Conservation (phyloP, 2,797 vertebrate species). For the Tolypeutes matacus region DNA sequence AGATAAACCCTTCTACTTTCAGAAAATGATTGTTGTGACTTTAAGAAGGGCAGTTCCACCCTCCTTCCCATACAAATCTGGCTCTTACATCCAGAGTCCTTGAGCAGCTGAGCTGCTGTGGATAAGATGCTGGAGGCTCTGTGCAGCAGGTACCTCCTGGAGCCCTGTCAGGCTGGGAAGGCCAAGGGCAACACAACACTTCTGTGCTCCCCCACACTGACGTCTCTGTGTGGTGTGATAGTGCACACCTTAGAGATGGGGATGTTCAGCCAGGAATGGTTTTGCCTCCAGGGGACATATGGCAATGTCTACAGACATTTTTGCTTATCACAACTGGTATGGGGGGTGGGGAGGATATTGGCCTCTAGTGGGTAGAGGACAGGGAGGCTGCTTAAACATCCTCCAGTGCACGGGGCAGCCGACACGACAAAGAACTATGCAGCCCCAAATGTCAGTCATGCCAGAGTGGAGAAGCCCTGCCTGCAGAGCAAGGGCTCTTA, state of each 20-base stretch:
- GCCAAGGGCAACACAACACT: neutral
- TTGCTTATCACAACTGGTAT: neutral
- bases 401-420: neutral
- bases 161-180: neutral
- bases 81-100: neutral
- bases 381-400: neutral
- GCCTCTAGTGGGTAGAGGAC: neutral
- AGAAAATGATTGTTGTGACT: constrained; percentile 27
- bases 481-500: too few relatives aligned
- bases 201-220: neutral
- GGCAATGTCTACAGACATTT: neutral
- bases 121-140: neutral
- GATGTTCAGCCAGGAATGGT: neutral
- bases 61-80: neutral
- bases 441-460: neutral
- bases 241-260: neutral
- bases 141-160: neutral
- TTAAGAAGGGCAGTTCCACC: neutral
- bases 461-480: neutral
- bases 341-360: neutral
- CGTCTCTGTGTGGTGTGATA: neutral
- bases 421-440: neutral
- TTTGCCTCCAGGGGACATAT: neutral
- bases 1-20: constrained; percentile 61
- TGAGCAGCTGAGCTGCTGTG: neutral